Base-by-base conservation (phyloP, 2,888 invertebrate species). In the Synergus gifuensis region DNA sequence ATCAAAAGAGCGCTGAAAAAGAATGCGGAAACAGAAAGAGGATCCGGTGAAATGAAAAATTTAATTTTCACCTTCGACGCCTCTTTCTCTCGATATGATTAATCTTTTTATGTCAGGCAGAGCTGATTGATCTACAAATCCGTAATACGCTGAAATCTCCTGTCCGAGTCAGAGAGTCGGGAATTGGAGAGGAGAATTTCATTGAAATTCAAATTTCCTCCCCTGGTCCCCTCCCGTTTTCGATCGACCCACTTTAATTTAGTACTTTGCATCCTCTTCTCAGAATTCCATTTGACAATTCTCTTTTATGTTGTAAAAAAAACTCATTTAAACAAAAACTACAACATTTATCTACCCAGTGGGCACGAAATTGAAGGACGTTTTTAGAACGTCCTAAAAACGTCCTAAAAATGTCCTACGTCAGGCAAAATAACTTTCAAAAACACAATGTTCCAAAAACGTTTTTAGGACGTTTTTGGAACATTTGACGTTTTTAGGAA, bases 151-250 rank as follows among this genome's bases (percentile, higher is more conserved):
- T 54, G 12, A 54, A 73, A 54, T 54, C 36, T 73, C 54, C 16
- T 28, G 40, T 36, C 16, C 16, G 36, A 54, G 49, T 54, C 73
- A 54, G 73, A 54, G 8, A 54, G 36, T 54, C n/a, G 36, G 49
- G 54, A n/a, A 9, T 73, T 36, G 16, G n/a, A 2, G 36, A 73
- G 28, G 54, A 73, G 49, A 54, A 36, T 73, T 54, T 54, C 73
- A 73, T 54, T 73, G 73, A 73, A 73, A 73, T 73, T 73, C 73
- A 73, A 73, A 73, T 73, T 73, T 73, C n/a, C 18, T 14, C 7
- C 28, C 12, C n/a, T 9, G 18, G 2, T 58, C 49, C 46, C 28
- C 16, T 49, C 36, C 73, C 28, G 5, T 16, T 49, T n/a, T 54
- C 54, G 54, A 73, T 73, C 54, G 36, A 73, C 73, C 73, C 73